phyloP scores from a whole-genome alignment of 2,113 vertebrate species.

The Coturnix japonica region DNA sequence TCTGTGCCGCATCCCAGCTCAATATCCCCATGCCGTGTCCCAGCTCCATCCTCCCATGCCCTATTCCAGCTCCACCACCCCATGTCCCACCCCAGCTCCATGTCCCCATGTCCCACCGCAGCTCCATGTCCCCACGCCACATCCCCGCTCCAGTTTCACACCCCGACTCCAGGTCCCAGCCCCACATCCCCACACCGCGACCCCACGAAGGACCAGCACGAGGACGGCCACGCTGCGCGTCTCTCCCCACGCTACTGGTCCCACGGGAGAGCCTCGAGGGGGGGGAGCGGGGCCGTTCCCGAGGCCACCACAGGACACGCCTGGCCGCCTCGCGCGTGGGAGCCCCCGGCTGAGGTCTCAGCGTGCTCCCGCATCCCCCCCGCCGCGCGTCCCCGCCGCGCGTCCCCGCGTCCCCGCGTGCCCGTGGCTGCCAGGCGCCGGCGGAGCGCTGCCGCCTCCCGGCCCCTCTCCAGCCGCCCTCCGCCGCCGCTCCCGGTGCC shows the following conservation, averaged over 20 bases:
- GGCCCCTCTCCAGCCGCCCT: background rate
- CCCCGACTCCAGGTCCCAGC: too few species aligned
- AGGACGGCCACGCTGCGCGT: background rate
- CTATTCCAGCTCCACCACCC: background rate
- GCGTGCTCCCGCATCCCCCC: background rate
- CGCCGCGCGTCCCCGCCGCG: background rate
- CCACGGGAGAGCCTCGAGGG: background rate
- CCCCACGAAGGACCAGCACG: background rate
- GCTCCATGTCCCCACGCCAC: rapidly evolving
- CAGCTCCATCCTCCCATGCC: background rate
- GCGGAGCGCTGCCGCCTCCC: background rate
- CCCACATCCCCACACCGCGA: background rate
- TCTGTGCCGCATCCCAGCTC: background rate
- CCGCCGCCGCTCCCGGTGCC: background rate
- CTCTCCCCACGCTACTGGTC: background rate
- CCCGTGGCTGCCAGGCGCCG: background rate
- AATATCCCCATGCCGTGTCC: background rate
- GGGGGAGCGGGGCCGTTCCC: background rate
- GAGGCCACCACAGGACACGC: conserved; percentile 6
- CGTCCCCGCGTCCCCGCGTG: background rate
- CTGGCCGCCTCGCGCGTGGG: background rate
- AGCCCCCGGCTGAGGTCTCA: background rate
- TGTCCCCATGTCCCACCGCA: rapidly evolving
- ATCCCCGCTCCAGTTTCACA: rapidly evolving
- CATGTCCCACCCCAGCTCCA: background rate